Conservation (phyloP, 2,888 invertebrate genomes). For the Plutella xylostella region DNA sequence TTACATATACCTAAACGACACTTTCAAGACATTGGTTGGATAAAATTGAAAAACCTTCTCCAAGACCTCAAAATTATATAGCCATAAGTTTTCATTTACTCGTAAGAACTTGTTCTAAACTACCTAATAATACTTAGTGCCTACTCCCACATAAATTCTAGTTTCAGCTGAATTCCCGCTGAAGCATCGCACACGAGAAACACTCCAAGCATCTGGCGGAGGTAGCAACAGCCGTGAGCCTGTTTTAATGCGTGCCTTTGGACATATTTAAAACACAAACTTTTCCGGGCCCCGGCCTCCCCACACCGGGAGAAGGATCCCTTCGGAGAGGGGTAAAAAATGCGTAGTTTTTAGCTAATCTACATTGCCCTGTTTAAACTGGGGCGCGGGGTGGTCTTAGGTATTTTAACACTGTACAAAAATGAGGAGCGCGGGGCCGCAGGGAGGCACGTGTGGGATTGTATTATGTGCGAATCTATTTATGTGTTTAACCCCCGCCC, state of each 20-base stretch:
- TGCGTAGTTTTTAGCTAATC: constrained; percentile 77
- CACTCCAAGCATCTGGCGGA: too few species aligned
- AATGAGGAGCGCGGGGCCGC: constrained; percentile 34
- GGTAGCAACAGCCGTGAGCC: too few species aligned
- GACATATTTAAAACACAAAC: constrained; percentile 69
- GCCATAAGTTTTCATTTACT: too few species aligned
- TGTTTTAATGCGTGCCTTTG: constrained; percentile 63
- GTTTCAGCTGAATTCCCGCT: too few species aligned
- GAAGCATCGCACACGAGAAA: too few species aligned
- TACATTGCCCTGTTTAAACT: constrained; percentile 40
- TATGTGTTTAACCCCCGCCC: constrained; percentile 48
- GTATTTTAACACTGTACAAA: constrained; percentile 67
- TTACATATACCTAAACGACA: too few species aligned
- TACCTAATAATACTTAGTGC: too few species aligned
- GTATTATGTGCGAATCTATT: constrained; percentile 67
- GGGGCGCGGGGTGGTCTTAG: constrained; percentile 49
- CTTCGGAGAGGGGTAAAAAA: constrained; percentile 68
- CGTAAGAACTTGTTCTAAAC: too few species aligned
- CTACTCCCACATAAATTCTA: too few species aligned
- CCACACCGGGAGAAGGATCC: constrained; percentile 39
- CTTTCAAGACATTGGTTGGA: too few species aligned
- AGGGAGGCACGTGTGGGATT: constrained; percentile 55
- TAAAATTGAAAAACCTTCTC: too few species aligned
- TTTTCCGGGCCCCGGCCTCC: constrained; percentile 39
- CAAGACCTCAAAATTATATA: too few species aligned